Evolutionary conservation across 2,888 invertebrate species (phyloP).

Genomic region (Lumbricus terrestris): DNA sequence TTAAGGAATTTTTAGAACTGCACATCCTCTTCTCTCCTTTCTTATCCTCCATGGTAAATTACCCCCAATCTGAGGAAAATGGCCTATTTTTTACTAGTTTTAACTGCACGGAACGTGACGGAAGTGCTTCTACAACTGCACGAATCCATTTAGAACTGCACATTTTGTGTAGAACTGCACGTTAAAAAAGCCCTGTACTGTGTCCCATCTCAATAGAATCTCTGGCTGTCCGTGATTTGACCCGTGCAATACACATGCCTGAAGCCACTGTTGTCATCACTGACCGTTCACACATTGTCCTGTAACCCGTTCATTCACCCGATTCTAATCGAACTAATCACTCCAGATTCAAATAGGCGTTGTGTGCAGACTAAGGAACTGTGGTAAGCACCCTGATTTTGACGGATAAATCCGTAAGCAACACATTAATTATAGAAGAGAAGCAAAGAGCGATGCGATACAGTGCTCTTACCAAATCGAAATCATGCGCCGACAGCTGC

Average conservation of each 20-base stretch:
- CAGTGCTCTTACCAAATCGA: neutral
- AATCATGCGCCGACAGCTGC: neutral
- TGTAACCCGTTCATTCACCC: neutral
- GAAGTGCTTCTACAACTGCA: too few species aligned
- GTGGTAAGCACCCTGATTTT: neutral
- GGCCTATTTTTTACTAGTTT: too few species aligned
- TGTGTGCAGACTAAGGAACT: neutral
- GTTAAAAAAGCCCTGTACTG: neutral
- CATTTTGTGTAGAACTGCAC: too few species aligned
- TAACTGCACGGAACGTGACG: too few species aligned
- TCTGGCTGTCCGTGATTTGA: neutral
- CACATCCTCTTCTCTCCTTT: too few species aligned
- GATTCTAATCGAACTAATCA: neutral
- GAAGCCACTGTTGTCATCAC: neutral
- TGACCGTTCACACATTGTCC: neutral
- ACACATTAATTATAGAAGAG: neutral
- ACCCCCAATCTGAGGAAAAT: too few species aligned
- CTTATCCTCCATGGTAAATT: too few species aligned
- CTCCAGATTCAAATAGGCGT: neutral
- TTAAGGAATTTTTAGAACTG: too few species aligned
- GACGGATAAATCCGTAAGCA: neutral
- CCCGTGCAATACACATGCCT: neutral
- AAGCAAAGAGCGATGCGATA: neutral
- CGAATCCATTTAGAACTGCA: too few species aligned
- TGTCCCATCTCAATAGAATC: neutral